Percentiles rank a stretch among this genome's conserved stretches.
phyloP scores from a whole-genome alignment of 1,140 invertebrate genomes.

The Drosophila santomea region DNA sequence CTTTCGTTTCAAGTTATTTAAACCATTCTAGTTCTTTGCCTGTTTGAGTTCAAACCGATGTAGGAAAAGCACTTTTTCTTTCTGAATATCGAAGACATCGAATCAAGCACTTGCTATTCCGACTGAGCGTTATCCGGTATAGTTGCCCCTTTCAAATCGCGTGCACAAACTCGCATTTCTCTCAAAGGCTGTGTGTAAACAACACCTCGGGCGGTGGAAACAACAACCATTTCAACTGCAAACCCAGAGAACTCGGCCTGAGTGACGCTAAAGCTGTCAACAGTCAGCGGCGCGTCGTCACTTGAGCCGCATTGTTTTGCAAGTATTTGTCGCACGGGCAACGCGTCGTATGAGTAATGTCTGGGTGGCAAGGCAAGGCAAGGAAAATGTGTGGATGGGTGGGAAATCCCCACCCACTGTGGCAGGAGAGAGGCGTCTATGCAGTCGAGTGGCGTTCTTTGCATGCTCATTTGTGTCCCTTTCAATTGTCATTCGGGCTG shows the following conservation, averaged over 20 bases:
- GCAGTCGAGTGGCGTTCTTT: constrained; percentile 70
- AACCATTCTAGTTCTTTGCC: no score
- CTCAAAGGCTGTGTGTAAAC: constrained; percentile 54
- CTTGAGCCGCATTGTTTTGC: constrained; percentile 66
- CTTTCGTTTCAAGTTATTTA: not conserved
- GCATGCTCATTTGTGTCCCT: constrained; percentile 80
- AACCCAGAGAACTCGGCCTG: constrained; percentile 15
- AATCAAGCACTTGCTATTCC: constrained; percentile 18
- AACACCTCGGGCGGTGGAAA: constrained; percentile 56
- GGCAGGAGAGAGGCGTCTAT: constrained; percentile 13
- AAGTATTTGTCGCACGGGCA: constrained; percentile 49
- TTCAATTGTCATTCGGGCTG: constrained; percentile 69
- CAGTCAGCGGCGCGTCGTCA: constrained; percentile 61
- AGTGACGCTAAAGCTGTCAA: constrained; percentile 70
- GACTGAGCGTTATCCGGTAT: constrained; percentile 12
- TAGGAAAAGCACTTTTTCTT: not conserved
- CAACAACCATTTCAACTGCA: constrained; percentile 44
- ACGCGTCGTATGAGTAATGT: constrained; percentile 66
- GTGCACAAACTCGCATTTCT: constrained; percentile 47
- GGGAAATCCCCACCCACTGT: constrained; percentile 3
- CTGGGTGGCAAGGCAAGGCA: not conserved
- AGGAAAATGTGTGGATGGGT: constrained; percentile 5
- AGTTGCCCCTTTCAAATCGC: constrained; percentile 40
- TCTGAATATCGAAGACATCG: not conserved
- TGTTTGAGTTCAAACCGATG: no score